Conservation (phyloP, 2,888 invertebrate genomes). For the Sinodicranocentrus sp. region DNA sequence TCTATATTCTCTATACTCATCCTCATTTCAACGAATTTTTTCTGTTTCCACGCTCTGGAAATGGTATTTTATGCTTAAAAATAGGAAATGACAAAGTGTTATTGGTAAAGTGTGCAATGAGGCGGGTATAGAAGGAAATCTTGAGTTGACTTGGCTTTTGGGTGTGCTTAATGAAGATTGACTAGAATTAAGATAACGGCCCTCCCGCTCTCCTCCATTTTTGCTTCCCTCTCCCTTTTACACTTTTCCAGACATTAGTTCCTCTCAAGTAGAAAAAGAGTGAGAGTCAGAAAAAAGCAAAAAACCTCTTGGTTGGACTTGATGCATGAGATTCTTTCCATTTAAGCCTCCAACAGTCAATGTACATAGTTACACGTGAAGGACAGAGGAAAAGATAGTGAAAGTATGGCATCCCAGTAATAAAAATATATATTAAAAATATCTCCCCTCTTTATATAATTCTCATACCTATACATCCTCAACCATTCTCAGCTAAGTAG, state of each 20-base stretch:
- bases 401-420: too few species aligned
- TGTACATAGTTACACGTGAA: too few species aligned
- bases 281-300: slow-evolving; percentile 6
- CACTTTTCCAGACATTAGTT: slow-evolving; percentile 53
- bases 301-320: slow-evolving; percentile 19
- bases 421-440: too few species aligned
- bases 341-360: slow-evolving; percentile 34
- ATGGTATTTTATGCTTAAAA: slow-evolving; percentile 57
- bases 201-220: slow-evolving; percentile 21
- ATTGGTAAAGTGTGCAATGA: slow-evolving; percentile 71
- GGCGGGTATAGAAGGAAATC: slow-evolving; percentile 61
- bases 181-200: slow-evolving; percentile 72
- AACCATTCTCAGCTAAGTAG: too few species aligned
- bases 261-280: slow-evolving; percentile 24
- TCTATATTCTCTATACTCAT: not conserved
- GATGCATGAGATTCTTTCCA: slow-evolving; percentile 50
- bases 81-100: slow-evolving; percentile 70
- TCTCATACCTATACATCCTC: too few species aligned
- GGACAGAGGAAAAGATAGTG: too few species aligned
- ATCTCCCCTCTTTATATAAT: too few species aligned
- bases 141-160: slow-evolving; percentile 55
- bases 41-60: slow-evolving; percentile 8
- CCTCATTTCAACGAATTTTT: not conserved
- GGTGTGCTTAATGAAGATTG: slow-evolving; percentile 72
- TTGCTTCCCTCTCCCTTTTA: slow-evolving; percentile 20